Percentiles rank a stretch among this genome's conserved stretches.
Conservation (phyloP, 2,888 invertebrate species). For the Scaptomyza parva region DNA sequence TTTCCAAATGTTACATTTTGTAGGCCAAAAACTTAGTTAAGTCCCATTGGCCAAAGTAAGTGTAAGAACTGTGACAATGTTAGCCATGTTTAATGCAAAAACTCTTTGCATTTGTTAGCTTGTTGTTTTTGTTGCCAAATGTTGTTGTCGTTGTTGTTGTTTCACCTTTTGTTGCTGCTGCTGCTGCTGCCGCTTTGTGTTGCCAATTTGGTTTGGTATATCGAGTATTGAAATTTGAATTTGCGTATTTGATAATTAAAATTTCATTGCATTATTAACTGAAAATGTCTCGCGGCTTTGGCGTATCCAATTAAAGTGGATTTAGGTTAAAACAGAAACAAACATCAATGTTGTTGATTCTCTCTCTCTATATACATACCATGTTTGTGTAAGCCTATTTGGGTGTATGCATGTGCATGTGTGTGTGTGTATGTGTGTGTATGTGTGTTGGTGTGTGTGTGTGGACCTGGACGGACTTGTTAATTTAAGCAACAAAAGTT, state of each 20-base stretch:
- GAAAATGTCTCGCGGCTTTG: slow-evolving; percentile 61
- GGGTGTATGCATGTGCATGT: slow-evolving; percentile 22
- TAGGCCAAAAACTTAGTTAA: neutral
- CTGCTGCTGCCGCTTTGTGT: slow-evolving; percentile 9
- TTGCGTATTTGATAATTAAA: slow-evolving; percentile 70
- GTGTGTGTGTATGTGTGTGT: slow-evolving; percentile 17
- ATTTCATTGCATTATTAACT: slow-evolving; percentile 70
- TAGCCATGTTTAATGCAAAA: slow-evolving; percentile 50
- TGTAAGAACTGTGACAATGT: slow-evolving; percentile 24
- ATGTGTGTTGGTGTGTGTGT: slow-evolving; percentile 24
- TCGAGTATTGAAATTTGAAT: slow-evolving; percentile 32
- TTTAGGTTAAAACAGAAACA: slow-evolving; percentile 60
- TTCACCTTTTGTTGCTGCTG: neutral
- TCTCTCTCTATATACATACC: too few relatives aligned
- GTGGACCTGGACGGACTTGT: slow-evolving; percentile 48
- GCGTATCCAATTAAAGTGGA: slow-evolving; percentile 57
- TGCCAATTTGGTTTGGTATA: slow-evolving; percentile 16
- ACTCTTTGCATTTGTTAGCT: slow-evolving; percentile 51
- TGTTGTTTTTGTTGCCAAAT: slow-evolving; percentile 2
- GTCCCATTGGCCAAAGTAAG: neutral
- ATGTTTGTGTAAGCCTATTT: neutral
- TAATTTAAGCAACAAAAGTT: slow-evolving; percentile 77
- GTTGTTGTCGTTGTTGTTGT: neutral
- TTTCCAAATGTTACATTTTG: neutral
- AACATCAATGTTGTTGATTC: slow-evolving; percentile 67